Percentiles rank a stretch among this genome's conserved stretches.
These are phyloP conservation scores for Pangasius larnaudii DNA, from an alignment of 2,797 vertebrate species.

Conservation along the genomic window DNA sequence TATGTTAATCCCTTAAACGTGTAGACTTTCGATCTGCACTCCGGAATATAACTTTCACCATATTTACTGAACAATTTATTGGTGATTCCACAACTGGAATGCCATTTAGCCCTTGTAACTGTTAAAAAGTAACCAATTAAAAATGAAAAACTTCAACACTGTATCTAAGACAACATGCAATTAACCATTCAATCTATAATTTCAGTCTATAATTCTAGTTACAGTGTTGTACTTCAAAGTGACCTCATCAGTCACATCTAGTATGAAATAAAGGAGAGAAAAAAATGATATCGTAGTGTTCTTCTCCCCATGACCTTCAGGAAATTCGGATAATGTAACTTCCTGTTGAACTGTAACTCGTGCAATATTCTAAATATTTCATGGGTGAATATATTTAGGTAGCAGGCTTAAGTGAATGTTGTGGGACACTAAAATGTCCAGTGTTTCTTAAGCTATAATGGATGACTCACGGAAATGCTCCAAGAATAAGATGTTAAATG, in stretches of 20 bases:
- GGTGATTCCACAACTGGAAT: not conserved
- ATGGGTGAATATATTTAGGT: not conserved
- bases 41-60: not conserved
- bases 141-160: not conserved
- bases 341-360: not conserved
- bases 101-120: not conserved
- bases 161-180: not conserved
- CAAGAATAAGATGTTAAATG: not conserved
- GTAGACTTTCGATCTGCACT: not conserved
- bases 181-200: not conserved
- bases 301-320: not conserved
- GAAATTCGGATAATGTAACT: not conserved
- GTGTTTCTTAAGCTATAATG: not conserved
- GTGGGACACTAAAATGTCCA: not conserved
- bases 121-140: not conserved
- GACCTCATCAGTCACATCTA: not conserved
- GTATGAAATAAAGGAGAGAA: not conserved
- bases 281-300: not conserved
- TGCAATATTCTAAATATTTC: slow-evolving; percentile 2
- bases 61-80: not conserved
- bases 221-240: not conserved
- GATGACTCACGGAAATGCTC: not conserved
- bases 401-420: not conserved
- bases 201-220: not conserved
- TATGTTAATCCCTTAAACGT: not conserved